Evolutionary conservation across 2,797 vertebrate genomes (phyloP).

Genomic region (Myotis myotis): DNA sequence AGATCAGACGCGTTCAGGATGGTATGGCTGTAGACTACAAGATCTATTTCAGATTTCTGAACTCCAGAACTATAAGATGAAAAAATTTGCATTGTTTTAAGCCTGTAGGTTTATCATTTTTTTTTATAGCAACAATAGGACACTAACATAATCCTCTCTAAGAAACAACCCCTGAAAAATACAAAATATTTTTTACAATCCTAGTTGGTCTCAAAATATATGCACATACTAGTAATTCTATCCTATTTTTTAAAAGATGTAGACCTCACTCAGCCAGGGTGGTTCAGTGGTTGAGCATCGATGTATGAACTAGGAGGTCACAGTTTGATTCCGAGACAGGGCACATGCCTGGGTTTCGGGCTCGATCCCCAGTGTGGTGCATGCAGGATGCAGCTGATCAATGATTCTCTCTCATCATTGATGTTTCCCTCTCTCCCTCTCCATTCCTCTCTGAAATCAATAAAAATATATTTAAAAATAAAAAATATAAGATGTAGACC

Average conservation of each 20-base stretch:
- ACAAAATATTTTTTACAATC: background rate
- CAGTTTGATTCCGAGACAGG: no score
- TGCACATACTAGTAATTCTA: background rate
- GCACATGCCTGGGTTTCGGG: no score
- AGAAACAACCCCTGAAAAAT: constrained; percentile 4
- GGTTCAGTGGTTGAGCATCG: no score
- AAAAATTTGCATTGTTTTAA: background rate
- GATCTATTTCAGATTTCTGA: background rate
- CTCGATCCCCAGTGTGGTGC: no score
- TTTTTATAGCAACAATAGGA: background rate
- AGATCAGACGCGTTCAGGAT: no score
- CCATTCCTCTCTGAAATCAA: no score
- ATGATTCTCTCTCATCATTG: no score
- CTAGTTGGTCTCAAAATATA: background rate
- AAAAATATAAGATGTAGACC: background rate
- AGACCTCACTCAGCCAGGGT: background rate
- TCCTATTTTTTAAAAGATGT: background rate
- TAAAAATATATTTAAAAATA: no score
- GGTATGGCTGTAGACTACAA: background rate
- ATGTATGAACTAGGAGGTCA: no score
- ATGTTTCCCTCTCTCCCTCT: no score
- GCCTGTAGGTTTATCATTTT: background rate
- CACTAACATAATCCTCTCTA: background rate
- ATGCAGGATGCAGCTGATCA: no score
- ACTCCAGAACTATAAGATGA: background rate